Evolutionary conservation across 92 coral and sea anemone species (phyloP), one percentile per base, ranked within the genome.

Genomic region (Zoanthus sociatus): DNA sequence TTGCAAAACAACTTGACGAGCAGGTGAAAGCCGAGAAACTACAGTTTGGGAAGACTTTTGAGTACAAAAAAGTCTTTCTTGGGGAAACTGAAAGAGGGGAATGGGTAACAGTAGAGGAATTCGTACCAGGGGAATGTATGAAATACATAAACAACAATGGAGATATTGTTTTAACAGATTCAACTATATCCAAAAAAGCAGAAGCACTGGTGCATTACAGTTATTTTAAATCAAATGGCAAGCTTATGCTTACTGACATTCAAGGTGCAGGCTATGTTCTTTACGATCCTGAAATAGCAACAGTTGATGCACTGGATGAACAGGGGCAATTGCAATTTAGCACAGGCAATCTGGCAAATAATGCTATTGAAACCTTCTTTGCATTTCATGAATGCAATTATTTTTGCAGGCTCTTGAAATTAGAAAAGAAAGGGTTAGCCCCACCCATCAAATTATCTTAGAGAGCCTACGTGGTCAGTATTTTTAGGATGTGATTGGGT

Each of bases 21-120:
- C 60, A 76, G 16, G 89, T 60, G 77, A 60, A 50, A 44, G 71
- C 48, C 15, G 56, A 45, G 11, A 75, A 54, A 54, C 7, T 53
- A 45, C 76, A 69, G 73, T 91, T 47, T 67, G 94, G 93, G 72
- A 71, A 91, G 78, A 83, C 93, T 3, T 82, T 91, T 47, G 78
- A 33, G 54, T 91, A 76, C 73, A 87, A 83, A 54, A 87, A 71
- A 71, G 54, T 84, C n/a, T 88, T 88, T 70, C 60, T 84, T 68
- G 88, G 82, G 7, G 61, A 85, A 44, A 78, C 83, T 17, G 55
- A 76, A 30, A 67, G n/a, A 7, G 84, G n/a, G 44, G 83, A 75
- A 13, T 73, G 68, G 55, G 82, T 85, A 1, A 58, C 70, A 37
- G 58, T 85, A 18, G 88, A 85, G 53, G 82, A 75, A 50, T 85